These are phyloP conservation scores for Gymnogyps californianus DNA, from an alignment of 2,113 vertebrate species.

Conservation along the genomic window DNA sequence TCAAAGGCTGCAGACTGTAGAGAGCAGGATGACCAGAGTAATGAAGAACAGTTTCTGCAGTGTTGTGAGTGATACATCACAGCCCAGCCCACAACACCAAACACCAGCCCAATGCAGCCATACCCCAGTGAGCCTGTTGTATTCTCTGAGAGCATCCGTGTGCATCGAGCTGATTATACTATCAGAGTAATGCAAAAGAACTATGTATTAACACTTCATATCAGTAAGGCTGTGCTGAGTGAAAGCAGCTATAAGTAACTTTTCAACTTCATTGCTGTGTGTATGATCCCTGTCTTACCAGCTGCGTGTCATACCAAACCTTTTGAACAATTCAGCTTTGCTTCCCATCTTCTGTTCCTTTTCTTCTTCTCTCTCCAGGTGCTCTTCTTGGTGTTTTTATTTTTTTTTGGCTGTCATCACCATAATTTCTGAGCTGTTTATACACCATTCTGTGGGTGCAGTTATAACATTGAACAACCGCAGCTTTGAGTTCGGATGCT, in stretches of 20 bases:
- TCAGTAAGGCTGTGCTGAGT: not conserved
- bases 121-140: fast-evolving
- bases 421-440: not conserved
- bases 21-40: not conserved
- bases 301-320: not conserved
- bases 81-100: not conserved
- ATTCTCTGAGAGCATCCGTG: fast-evolving
- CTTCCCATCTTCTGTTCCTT: not conserved
- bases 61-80: not conserved
- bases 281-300: not conserved
- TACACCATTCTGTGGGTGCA: not conserved
- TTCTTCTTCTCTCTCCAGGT: not conserved
- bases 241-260: not conserved
- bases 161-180: not conserved
- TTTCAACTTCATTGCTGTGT: not conserved
- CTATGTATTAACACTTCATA: not conserved
- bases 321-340: not conserved
- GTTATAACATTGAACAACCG: not conserved
- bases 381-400: not conserved
- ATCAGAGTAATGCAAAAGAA: not conserved
- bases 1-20: not conserved
- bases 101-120: not conserved
- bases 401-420: not conserved
- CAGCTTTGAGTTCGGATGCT: not conserved
- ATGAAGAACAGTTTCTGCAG: not conserved